These are phyloP conservation scores for Patella depressa DNA, from an alignment of 2,888 invertebrate species.

Conservation along the genomic window DNA sequence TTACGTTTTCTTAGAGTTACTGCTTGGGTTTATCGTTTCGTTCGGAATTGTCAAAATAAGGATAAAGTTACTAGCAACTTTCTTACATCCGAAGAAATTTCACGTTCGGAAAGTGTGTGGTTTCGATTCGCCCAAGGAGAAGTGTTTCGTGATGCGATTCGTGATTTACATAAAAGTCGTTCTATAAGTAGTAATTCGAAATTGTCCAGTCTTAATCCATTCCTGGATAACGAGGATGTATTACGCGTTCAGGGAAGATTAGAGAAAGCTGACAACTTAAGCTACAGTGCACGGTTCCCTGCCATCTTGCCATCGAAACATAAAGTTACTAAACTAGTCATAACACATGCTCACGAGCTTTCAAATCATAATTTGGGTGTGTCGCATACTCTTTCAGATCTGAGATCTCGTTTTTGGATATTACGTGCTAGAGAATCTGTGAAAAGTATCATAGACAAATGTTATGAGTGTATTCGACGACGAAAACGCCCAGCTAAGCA, in stretches of 20 bases:
- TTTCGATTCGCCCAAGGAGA: background rate
- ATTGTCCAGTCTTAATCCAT: background rate
- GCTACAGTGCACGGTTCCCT: slow-evolving; percentile 21
- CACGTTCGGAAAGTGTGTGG: background rate
- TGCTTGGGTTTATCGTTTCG: background rate
- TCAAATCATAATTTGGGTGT: slow-evolving; percentile 21
- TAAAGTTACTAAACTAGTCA: slow-evolving; percentile 22
- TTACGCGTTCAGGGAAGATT: slow-evolving; percentile 20
- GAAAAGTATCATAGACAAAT: background rate
- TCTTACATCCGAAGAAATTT: background rate
- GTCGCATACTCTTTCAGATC: slow-evolving; percentile 21
- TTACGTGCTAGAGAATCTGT: slow-evolving; percentile 25
- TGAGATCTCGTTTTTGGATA: slow-evolving; percentile 29
- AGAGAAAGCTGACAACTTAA: slow-evolving; percentile 18
- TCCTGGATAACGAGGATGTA: background rate
- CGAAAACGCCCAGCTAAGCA: slow-evolving; percentile 14
- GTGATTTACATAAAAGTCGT: background rate
- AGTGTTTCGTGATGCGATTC: background rate
- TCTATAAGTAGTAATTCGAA: background rate
- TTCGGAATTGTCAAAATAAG: background rate
- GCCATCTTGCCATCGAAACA: slow-evolving; percentile 28
- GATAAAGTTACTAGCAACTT: background rate
- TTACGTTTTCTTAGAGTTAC: background rate
- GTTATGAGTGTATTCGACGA: slow-evolving; percentile 7
- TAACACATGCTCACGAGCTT: background rate